Evolutionary conservation across 2,113 vertebrate genomes (phyloP).

Genomic region (Pituophis catenifer): DNA sequence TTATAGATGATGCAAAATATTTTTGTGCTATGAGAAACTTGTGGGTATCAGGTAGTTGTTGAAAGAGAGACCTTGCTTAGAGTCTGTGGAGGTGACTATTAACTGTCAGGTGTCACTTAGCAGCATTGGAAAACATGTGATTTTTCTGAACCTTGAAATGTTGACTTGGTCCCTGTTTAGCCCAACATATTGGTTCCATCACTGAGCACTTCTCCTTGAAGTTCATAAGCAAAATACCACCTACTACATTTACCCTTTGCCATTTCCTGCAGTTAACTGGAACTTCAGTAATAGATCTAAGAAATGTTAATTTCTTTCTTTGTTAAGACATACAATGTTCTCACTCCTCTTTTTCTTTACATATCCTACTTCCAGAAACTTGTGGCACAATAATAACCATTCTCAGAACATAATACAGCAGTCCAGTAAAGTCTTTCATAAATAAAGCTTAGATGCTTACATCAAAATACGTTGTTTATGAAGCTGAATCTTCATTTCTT

Average conservation of each 20-base stretch:
- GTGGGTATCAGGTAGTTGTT: too few relatives aligned
- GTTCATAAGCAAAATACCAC: neutral
- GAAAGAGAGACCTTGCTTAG: neutral
- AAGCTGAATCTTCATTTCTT: neutral
- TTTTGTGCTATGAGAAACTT: neutral
- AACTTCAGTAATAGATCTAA: neutral
- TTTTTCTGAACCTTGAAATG: neutral
- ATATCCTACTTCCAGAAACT: neutral
- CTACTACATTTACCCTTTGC: neutral
- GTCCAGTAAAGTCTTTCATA: neutral
- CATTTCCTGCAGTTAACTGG: neutral
- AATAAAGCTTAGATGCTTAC: neutral
- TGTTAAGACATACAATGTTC: neutral
- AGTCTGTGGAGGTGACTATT: neutral
- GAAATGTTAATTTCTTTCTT: neutral
- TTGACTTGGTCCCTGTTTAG: neutral
- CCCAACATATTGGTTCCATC: neutral
- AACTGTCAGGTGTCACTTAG: neutral
- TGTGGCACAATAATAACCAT: neutral
- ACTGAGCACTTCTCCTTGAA: neutral
- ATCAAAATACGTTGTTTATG: neutral
- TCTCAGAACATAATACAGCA: neutral
- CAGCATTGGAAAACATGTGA: neutral
- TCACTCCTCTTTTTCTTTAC: neutral
- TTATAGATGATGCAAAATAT: neutral